Base-by-base conservation (phyloP, 2,888 invertebrate genomes). In the Orthosia gracilis region DNA sequence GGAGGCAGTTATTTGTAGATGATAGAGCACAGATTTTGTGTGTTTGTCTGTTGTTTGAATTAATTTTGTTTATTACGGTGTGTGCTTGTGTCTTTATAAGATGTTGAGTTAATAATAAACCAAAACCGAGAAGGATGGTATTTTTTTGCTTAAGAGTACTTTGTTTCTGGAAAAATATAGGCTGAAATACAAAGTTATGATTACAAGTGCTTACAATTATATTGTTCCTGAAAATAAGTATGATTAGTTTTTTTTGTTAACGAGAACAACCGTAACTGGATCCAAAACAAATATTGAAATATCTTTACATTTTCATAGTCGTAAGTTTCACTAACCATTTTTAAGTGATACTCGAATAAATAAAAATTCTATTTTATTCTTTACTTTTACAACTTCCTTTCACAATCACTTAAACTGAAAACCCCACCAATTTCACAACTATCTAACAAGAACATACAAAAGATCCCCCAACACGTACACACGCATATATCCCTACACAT, bases 21-120 rank as follows among this genome's bases (percentile, higher is more conserved):
- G 92, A 92, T 91, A 89, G 89, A 91, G 92, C 92, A 89, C 92
- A 92, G 93, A 93, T 94, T 94, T 91, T 80, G 87, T 87, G 88
- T 80, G 78, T 78, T 76, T 82, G 82, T 83, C 71, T 84, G 78
- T 82, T 78, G 73, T 80, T 74, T 7, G 57, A 49, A 78, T 82
- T 66, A 79, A 83, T 82, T 66, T 74, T 75, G 80, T 77, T 74
- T 77, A 74, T 76, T 77, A 31, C 61, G 55, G 54, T 50, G 59
- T 40, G 61, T 40, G 68, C 40, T 62, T 31, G 23, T 15, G 18
- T 55, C 45, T 61, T 55, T 57, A 69, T 66, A 74, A 49, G 21
- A 52, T 54, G 61, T 47, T 26, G 15, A 17, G 31, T 40, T 54
- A 17, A 4, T 45, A 59, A 58, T 26, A 15, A 15, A 15, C 21